Base-by-base conservation (phyloP, 2,113 vertebrate genomes). In the Ptyas mucosa region DNA sequence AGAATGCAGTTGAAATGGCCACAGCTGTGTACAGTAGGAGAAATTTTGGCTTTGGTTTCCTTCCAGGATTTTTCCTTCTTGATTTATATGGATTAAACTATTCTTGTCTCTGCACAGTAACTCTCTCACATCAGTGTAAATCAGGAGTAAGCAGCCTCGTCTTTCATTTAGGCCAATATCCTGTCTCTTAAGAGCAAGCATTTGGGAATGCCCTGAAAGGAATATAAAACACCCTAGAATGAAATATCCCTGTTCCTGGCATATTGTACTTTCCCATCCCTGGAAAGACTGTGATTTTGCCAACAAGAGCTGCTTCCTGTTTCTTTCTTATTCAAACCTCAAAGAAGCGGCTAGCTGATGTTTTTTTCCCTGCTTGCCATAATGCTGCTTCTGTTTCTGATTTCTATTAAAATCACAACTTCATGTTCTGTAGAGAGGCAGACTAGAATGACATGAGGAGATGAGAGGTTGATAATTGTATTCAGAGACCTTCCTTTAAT, bases 121-220 rank as follows among this genome's bases (percentile, higher is more conserved):
- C 85, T 57, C 55, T 87, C 0, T 0, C 39, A 49, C 43, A 52
- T 1, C 18, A 21, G 53, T 0, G 0, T 87, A 94, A 94, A 94
- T 91, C 87, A 75, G 89, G 51, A 61, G 14, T 89, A 94, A 81
- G 23, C 91, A 18, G 15, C 8, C 51, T 92, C 29, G 52, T 26
- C 26, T 39, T 92, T 89, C 34, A 43, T 55, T 81, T 81, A 81
- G 49, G 39, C 15, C 39, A 92, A 39, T 46, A 53, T 75, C 34
- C 23, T 89, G 61, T 46, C 51, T 81, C 88, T 46, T 46, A 54
- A 53, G 52, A 88, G 34, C n/a, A 88, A 54, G 64, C 23, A 54
- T 26, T 88, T 52, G 53, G 21, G 90, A 18, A 91, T 43, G 11
- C n/a, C 23, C 39, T 58, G 88, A 57, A 89, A 39, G 88, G 55